Base-by-base conservation (phyloP, 2,113 vertebrate genomes). In the Piaya cayana region DNA sequence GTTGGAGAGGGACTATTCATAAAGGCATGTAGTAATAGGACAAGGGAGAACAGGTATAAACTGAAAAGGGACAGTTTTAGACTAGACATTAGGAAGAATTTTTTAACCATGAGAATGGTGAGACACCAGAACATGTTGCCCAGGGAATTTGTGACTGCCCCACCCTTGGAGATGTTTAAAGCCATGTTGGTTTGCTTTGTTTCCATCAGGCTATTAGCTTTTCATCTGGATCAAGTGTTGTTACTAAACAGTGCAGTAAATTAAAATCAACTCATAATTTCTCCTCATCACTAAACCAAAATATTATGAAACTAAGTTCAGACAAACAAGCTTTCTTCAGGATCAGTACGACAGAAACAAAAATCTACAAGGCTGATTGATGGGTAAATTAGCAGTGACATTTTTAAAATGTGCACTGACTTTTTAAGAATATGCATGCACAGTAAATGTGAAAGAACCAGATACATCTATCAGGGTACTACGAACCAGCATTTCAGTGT, bases 331-430 rank as follows among this genome's bases (percentile, higher is more conserved):
- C 11, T 91, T 88, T 95, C 56, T 67, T 90, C 69, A 76, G 18
- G 60, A 87, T 85, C 70, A 56, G 30, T 43, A 64, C 13, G 30
- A 22, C 29, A 87, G 77, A 76, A 90, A 78, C 25, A 84, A 63
- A 94, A 74, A 47, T 9, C 63, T 68, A 12, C 3, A 5, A 83
- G 17, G 32, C 47, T 75, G 83, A 53, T 11, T 60, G 78, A 62
- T 6, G 19, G 70, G 65, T 43, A 86, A 90, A 89, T 71, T 86
- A 91, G 74, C 94, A 95, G 32, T 96, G 95, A 95, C 86, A 88
- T 96, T 97, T 89, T 88, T 16, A 14, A 95, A 95, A 93, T 78
- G 86, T 79, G 77, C 83, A 88, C 21, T 90, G 88, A 93, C 92
- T 96, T 96, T 94, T 96, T 78, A 77, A 84, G 47, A 88, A 68